Evolutionary conservation across 2,888 invertebrate species (phyloP).

Genomic region (Erannis defoliaria): DNA sequence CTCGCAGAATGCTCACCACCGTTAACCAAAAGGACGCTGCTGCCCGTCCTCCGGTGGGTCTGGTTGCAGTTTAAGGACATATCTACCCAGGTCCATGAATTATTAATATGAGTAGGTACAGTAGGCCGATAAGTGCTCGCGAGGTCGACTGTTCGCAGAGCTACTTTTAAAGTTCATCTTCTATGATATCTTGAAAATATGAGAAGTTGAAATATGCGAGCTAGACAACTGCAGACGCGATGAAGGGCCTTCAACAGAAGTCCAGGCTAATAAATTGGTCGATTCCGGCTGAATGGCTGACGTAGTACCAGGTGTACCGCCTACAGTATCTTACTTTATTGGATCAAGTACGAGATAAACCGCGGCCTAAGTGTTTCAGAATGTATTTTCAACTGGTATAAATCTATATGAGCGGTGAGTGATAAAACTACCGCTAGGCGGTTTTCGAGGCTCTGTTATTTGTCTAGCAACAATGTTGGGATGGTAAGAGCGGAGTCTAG

Average conservation of each 20-base stretch:
- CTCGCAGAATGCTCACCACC: too few species aligned
- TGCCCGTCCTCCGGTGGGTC: too few species aligned
- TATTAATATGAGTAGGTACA: too few species aligned
- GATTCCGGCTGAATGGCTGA: neutral
- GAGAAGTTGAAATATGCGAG: too few species aligned
- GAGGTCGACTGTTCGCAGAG: too few species aligned
- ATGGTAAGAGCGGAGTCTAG: conserved; percentile 1
- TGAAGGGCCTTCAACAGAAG: neutral
- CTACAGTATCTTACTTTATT: conserved; percentile 21
- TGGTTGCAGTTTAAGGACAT: too few species aligned
- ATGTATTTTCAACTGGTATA: conserved; percentile 15
- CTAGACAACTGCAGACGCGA: too few species aligned
- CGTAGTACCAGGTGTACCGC: neutral
- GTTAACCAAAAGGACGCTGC: too few species aligned
- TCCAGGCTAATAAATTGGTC: conserved; percentile 1
- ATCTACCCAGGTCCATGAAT: too few species aligned
- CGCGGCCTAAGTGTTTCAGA: conserved; percentile 14
- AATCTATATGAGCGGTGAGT: conserved; percentile 10
- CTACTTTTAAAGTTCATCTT: too few species aligned
- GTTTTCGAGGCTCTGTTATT: conserved; percentile 8
- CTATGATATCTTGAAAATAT: too few species aligned
- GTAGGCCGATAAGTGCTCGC: too few species aligned
- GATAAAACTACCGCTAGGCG: conserved; percentile 4
- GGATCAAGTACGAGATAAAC: conserved; percentile 14
- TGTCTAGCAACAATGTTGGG: conserved; percentile 9